Evolutionary conservation across 1,140 invertebrate species (phyloP).

Genomic region (Mamestra configurata): DNA sequence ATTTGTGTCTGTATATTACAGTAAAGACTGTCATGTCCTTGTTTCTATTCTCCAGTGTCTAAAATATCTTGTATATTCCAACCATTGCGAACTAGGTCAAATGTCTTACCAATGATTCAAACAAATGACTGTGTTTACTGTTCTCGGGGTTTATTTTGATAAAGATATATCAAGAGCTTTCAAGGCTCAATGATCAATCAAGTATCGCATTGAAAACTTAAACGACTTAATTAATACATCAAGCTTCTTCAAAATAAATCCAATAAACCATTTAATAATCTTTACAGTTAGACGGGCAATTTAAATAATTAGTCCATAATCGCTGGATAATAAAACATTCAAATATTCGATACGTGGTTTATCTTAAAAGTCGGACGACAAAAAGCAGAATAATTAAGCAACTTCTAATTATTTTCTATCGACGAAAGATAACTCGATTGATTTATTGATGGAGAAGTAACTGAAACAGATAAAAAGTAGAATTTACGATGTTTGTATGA

Average conservation of each 20-base stretch:
- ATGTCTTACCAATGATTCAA: background rate
- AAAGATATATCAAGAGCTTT: constrained; percentile 6
- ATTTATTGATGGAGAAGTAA: constrained; percentile 74
- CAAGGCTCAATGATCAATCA: constrained; percentile 18
- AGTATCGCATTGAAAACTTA: constrained; percentile 1
- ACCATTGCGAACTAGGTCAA: constrained; percentile 16
- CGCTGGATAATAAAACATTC: constrained; percentile 43
- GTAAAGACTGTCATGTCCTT: background rate
- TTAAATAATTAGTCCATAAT: constrained; percentile 52
- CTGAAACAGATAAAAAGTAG: constrained; percentile 69
- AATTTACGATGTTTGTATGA: constrained; percentile 82
- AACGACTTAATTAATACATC: constrained; percentile 35
- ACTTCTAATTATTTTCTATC: constrained; percentile 85
- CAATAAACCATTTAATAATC: constrained; percentile 32
- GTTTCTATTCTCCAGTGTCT: background rate
- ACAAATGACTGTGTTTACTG: constrained; percentile 5
- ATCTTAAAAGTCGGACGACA: constrained; percentile 41
- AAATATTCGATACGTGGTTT: constrained; percentile 45
- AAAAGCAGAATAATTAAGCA: constrained; percentile 81
- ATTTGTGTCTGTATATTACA: constrained; percentile 5
- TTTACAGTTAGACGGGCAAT: constrained; percentile 26
- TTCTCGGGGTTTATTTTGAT: background rate
- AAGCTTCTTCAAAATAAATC: constrained; percentile 26
- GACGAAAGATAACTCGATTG: constrained; percentile 74
- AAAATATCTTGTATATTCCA: background rate